These are phyloP conservation scores for Euthynnus affinis DNA, from an alignment of 2,797 vertebrate species.

Conservation along the genomic window DNA sequence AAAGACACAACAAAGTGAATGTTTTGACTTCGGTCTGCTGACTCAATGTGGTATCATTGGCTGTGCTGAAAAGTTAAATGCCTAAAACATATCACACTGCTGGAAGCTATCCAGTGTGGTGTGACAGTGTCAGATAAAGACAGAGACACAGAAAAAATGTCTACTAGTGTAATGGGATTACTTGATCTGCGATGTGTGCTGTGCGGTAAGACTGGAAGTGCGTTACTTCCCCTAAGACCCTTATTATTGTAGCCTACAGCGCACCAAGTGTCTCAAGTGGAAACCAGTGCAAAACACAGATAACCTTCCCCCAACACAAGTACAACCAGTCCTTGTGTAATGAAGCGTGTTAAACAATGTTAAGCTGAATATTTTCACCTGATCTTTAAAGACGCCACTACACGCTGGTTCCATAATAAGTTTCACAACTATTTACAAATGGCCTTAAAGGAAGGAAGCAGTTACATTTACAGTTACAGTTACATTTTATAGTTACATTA, in stretches of 20 bases:
- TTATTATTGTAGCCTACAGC: constrained; percentile 40
- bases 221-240: constrained; percentile 3
- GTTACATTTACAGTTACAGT: too few relatives aligned
- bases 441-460: constrained; percentile 3
- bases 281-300: constrained; percentile 60
- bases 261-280: constrained; percentile 38
- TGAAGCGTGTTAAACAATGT: constrained; percentile 20
- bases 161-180: background rate
- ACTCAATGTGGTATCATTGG: background rate
- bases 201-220: background rate
- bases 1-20: constrained; percentile 23
- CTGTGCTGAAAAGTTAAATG: background rate
- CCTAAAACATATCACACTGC: background rate
- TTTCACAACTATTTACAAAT: constrained; percentile 27
- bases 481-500: background rate
- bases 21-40: constrained; percentile 10
- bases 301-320: constrained; percentile 19
- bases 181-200: constrained; percentile 3
- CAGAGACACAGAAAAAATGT: background rate
- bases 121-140: constrained; percentile 56
- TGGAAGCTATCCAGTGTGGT: constrained; percentile 46
- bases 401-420: background rate
- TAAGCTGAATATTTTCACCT: constrained; percentile 10
- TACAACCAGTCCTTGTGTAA: constrained; percentile 46
- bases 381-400: background rate